Evolutionary conservation across 2,113 vertebrate genomes (phyloP).

Genomic region (Brachyhypopomus gauderio): DNA sequence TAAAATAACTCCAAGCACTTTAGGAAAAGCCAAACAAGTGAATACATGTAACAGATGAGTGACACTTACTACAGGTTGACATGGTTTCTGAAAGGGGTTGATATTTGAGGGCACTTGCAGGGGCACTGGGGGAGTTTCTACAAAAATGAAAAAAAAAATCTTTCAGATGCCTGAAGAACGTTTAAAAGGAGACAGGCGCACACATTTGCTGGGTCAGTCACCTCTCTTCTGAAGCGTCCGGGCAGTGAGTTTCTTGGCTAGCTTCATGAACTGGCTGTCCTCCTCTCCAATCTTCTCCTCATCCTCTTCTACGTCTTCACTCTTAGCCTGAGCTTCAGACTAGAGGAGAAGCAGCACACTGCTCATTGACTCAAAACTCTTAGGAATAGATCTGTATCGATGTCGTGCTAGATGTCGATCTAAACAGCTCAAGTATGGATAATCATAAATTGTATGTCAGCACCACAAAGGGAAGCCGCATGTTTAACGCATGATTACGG

Average conservation of each 20-base stretch:
- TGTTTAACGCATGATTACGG: no score
- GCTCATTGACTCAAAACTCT: not conserved
- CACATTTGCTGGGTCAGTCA: slow-evolving; percentile 52
- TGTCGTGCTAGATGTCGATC: no score
- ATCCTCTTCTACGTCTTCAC: slow-evolving; percentile 70
- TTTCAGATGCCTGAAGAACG: not conserved
- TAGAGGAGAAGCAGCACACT: slow-evolving; percentile 48
- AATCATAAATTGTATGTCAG: no score
- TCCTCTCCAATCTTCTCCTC: slow-evolving; percentile 82
- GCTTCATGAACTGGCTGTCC: slow-evolving; percentile 91
- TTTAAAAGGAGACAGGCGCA: not conserved
- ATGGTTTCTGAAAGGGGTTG: slow-evolving; percentile 69
- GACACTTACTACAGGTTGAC: slow-evolving; percentile 64
- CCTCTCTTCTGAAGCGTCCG: slow-evolving; percentile 87
- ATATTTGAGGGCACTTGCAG: slow-evolving; percentile 48
- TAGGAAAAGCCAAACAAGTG: no score
- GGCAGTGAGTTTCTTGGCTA: slow-evolving; percentile 90
- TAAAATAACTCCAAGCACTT: no score
- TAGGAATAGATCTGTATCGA: no score
- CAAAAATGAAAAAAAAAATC: not conserved
- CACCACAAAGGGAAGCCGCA: no score
- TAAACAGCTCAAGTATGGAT: no score
- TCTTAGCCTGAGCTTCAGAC: slow-evolving; percentile 77
- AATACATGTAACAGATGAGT: no score
- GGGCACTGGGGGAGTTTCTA: slow-evolving; percentile 56